Percentiles rank a stretch among this genome's conserved stretches.
phyloP scores from a whole-genome alignment of 2,797 vertebrate species.

The Hoplostethus mediterraneus region DNA sequence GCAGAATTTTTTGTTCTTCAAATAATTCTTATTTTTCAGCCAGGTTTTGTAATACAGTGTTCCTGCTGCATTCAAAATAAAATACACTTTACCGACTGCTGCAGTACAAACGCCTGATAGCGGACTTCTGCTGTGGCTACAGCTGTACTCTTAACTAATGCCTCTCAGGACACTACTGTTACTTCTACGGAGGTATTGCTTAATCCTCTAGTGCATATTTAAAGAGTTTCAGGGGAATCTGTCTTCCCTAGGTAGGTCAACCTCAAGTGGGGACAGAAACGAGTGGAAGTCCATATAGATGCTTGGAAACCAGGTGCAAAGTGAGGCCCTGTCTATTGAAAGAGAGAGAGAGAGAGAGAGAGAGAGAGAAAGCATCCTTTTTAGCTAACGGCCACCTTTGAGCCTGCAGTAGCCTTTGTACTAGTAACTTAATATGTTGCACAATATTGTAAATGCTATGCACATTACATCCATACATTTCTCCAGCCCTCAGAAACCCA shows the following conservation, averaged over 20 bases:
- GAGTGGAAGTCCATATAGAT: conserved; percentile 26
- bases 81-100: not conserved
- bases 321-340: conserved; percentile 6
- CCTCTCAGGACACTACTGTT: conserved; percentile 37
- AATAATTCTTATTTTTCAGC: not conserved
- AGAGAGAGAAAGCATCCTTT: not conserved
- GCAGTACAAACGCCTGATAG: not conserved
- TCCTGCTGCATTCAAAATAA: no score
- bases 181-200: conserved; percentile 55
- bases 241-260: conserved; percentile 40
- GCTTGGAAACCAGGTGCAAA: conserved; percentile 30
- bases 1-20: not conserved
- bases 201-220: conserved; percentile 66
- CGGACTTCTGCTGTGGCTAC: no score
- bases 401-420: not conserved
- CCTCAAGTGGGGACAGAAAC: conserved; percentile 22
- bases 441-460: conserved; percentile 6
- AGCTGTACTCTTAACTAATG: not conserved
- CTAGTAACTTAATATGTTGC: conserved; percentile 15
- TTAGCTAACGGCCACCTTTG: conserved; percentile 1
- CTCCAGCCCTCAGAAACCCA: not conserved
- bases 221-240: conserved; percentile 52
- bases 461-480: not conserved
- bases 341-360: conserved; percentile 12
- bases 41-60: not conserved